These are phyloP conservation scores for Trematomus loennbergii DNA, from an alignment of 2,113 vertebrate genomes.

Conservation along the genomic window DNA sequence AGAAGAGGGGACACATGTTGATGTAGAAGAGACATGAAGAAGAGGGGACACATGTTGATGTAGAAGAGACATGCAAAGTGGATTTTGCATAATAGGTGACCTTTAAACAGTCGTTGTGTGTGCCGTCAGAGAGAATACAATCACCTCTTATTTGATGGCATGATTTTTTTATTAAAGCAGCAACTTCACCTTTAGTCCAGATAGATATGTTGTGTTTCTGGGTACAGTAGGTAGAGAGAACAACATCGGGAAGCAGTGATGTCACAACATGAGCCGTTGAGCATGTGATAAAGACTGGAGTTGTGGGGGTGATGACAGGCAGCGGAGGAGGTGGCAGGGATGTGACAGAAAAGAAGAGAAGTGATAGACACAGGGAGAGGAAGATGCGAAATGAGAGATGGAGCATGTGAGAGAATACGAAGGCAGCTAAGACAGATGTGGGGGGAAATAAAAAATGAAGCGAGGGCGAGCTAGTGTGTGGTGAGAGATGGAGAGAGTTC, in stretches of 20 bases:
- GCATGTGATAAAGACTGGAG: slow-evolving; percentile 19
- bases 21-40: too few relatives aligned
- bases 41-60: too few relatives aligned
- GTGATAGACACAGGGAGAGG: slow-evolving; percentile 23
- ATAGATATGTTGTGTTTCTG: too few relatives aligned
- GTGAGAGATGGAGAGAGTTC: slow-evolving; percentile 28
- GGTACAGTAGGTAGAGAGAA: neutral
- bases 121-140: neutral
- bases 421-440: slow-evolving; percentile 24
- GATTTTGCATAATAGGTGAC: too few relatives aligned
- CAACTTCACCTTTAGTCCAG: neutral
- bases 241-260: neutral
- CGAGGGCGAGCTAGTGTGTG: slow-evolving; percentile 6
- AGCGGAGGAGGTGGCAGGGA: neutral
- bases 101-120: neutral
- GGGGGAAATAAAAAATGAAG: slow-evolving; percentile 40
- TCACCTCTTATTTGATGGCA: neutral
- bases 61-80: too few relatives aligned
- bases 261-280: neutral
- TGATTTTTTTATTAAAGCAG: neutral
- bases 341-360: slow-evolving; percentile 21
- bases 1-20: too few relatives aligned
- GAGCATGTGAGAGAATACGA: slow-evolving; percentile 34
- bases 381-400: slow-evolving; percentile 35
- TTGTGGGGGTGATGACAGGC: slow-evolving; percentile 26